Percentiles rank a stretch among this genome's conserved stretches.
Conservation (phyloP, 2,888 invertebrate genomes). For the Leptinotarsa tumamoca region DNA sequence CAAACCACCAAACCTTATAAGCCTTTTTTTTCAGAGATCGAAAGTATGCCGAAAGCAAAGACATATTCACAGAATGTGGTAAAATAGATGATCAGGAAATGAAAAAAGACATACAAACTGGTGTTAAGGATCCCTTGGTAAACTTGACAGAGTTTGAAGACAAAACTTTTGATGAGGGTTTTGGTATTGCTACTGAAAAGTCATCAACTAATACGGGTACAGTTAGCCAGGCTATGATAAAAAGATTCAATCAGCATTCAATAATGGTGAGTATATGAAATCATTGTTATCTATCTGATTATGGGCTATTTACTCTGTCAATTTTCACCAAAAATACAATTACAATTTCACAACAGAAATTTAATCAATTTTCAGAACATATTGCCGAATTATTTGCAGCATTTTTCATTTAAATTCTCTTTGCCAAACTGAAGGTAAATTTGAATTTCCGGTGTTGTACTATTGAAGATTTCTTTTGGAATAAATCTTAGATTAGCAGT, state of each 20-base stretch:
- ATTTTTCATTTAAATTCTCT: no score
- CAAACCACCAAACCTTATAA: no score
- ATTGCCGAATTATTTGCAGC: no score
- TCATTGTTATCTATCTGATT: background rate
- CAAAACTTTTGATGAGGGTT: slow-evolving; percentile 75
- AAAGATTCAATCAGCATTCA: slow-evolving; percentile 97
- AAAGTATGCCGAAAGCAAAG: slow-evolving; percentile 89
- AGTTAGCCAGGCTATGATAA: slow-evolving; percentile 92
- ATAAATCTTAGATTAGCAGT: no score
- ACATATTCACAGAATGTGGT: slow-evolving; percentile 97
- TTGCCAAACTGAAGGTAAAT: no score
- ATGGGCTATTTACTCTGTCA: no score
- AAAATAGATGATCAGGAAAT: slow-evolving; percentile 91
- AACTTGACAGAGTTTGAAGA: slow-evolving; percentile 88
- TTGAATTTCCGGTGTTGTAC: no score
- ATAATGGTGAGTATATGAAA: slow-evolving; percentile 79
- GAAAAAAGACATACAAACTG: slow-evolving; percentile 81
- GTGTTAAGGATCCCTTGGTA: slow-evolving; percentile 84
- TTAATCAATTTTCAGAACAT: no score
- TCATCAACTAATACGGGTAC: slow-evolving; percentile 69
- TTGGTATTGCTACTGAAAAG: slow-evolving; percentile 69
- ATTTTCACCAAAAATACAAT: no score
- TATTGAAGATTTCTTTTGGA: no score
- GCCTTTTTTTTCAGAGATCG: slow-evolving; percentile 73
- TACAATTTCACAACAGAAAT: no score